phyloP scores from a whole-genome alignment of 1,140 invertebrate species.

The Lepidurus couesii region DNA sequence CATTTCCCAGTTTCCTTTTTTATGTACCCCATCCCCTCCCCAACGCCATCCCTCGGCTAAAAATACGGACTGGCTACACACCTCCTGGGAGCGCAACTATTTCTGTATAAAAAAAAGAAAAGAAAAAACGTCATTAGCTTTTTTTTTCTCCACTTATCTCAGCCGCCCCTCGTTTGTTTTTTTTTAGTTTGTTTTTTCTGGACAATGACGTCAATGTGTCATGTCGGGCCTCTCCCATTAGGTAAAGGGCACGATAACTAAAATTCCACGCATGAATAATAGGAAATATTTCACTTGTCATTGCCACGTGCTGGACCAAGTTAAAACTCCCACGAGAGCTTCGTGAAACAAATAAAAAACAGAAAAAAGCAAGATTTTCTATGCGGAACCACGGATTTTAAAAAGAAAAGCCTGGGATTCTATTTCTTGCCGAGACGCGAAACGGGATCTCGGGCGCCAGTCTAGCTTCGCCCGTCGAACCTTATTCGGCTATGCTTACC shows the following conservation, averaged over 20 bases:
- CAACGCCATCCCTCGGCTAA: background rate
- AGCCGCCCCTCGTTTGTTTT: background rate
- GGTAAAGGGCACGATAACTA: background rate
- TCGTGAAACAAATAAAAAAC: too few species aligned
- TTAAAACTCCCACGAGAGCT: too few species aligned
- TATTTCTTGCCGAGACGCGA: background rate
- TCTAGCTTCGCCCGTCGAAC: background rate
- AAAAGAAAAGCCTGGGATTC: background rate
- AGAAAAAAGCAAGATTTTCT: background rate
- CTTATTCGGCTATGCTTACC: background rate
- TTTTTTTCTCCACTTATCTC: slow-evolving; percentile 8
- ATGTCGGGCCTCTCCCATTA: background rate
- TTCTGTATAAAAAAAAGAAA: background rate
- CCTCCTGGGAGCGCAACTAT: background rate
- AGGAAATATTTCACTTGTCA: background rate
- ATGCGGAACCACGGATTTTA: background rate
- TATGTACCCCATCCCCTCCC: background rate
- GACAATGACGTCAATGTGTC: background rate
- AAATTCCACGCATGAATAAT: background rate
- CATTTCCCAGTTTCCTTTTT: background rate
- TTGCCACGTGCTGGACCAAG: too few species aligned
- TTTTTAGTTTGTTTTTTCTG: background rate
- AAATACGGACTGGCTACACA: slow-evolving; percentile 11
- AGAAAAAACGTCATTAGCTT: background rate
- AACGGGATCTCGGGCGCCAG: background rate